Percentiles rank a stretch among this genome's conserved stretches.
These are phyloP conservation scores for Artemisiospiza belli DNA, from an alignment of 2,113 vertebrate species.

Conservation along the genomic window DNA sequence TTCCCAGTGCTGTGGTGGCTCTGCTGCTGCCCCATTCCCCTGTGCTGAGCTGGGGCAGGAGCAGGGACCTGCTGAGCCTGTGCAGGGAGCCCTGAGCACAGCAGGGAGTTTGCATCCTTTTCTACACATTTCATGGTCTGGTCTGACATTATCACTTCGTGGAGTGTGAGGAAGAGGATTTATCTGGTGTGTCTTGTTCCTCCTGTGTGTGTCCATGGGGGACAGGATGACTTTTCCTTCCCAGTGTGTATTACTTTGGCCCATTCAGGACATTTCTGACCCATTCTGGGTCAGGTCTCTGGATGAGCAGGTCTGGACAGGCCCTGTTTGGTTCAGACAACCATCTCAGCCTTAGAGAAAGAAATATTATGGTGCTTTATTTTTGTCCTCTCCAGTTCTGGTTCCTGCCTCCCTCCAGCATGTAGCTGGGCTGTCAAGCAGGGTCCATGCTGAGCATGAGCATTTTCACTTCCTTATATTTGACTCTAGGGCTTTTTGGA, in stretches of 20 bases:
- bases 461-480: neutral
- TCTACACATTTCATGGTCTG: fast-evolving
- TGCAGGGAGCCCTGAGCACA: neutral
- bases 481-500: slow-evolving; percentile 25
- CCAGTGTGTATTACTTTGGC: neutral
- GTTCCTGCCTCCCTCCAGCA: neutral
- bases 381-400: neutral
- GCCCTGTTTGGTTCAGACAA: neutral
- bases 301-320: neutral
- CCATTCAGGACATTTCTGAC: neutral
- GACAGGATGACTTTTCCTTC: neutral
- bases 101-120: neutral
- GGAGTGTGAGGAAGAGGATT: neutral
- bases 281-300: neutral
- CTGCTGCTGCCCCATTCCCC: neutral
- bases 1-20: neutral
- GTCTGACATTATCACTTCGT: neutral
- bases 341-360: neutral
- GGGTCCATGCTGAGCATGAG: neutral
- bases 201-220: neutral
- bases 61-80: neutral
- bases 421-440: neutral
- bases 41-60: neutral
- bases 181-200: neutral
- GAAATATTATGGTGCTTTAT: neutral